phyloP scores from a whole-genome alignment of 2,113 vertebrate species.

The Electrona antarctica region DNA sequence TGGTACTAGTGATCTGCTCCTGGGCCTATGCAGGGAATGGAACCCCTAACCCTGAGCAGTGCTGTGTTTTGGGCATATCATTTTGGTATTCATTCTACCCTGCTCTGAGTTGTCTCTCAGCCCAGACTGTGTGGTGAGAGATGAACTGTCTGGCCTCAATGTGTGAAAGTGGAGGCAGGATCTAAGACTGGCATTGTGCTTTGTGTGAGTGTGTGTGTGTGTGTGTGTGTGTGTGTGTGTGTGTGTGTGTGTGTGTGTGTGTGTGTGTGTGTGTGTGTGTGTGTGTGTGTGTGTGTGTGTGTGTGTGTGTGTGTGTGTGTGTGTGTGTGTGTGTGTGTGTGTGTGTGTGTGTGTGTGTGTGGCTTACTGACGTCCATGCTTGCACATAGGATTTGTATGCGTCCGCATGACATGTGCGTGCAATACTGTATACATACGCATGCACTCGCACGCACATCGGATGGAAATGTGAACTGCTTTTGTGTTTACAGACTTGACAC shows the following conservation, averaged over 20 bases:
- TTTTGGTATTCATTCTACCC: too few relatives aligned
- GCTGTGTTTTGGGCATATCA: too few relatives aligned
- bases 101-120: not conserved
- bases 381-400: too few relatives aligned
- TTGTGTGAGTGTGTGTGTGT: too few relatives aligned
- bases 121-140: slow-evolving; percentile 30
- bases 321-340: not conserved
- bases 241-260: slow-evolving; percentile 11
- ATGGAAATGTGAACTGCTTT: slow-evolving; percentile 27
- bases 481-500: slow-evolving; percentile 14
- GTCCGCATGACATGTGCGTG: too few relatives aligned
- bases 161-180: slow-evolving; percentile 38
- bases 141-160: slow-evolving; percentile 20
- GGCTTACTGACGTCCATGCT: too few relatives aligned
- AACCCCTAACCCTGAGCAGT: too few relatives aligned
- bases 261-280: not conserved
- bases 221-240: not conserved
- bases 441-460: not conserved
- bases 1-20: too few relatives aligned
- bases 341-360: not conserved
- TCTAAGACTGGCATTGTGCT: slow-evolving; percentile 9
- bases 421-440: too few relatives aligned
- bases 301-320: not conserved
- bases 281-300: not conserved
- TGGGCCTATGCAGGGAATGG: too few relatives aligned